These are phyloP conservation scores for Nesospiza acunhae DNA, from an alignment of 2,113 vertebrate species.

Conservation along the genomic window DNA sequence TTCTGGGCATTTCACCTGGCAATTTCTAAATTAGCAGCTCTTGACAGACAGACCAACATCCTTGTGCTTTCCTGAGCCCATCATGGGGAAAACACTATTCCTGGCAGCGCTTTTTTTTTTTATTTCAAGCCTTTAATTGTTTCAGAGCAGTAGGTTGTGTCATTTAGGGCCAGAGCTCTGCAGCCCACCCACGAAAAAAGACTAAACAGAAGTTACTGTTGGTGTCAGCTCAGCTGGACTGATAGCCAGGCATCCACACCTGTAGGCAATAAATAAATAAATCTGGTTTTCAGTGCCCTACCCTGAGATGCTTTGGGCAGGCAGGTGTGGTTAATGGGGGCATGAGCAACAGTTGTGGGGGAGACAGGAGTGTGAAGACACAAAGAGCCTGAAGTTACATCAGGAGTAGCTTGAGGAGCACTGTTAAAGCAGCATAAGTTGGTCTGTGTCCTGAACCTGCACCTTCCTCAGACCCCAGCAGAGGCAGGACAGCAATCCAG, in stretches of 20 bases:
- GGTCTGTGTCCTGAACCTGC: background rate
- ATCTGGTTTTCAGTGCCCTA: background rate
- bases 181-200: background rate
- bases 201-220: background rate
- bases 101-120: rapidly evolving
- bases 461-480: background rate
- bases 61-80: background rate
- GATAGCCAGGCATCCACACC: rapidly evolving
- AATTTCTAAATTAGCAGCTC: background rate
- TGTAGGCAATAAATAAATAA: background rate
- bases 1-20: background rate
- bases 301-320: background rate
- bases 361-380: background rate
- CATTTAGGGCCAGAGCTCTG: background rate
- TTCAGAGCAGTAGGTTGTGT: background rate
- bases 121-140: background rate
- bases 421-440: background rate
- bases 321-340: too few relatives aligned
- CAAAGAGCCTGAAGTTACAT: too few relatives aligned
- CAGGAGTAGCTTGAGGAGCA: background rate
- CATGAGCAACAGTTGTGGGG: background rate
- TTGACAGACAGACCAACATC: rapidly evolving
- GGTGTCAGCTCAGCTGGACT: background rate
- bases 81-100: background rate
- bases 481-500: background rate